Percentiles rank a stretch among this genome's conserved stretches.
Conservation (phyloP, 2,797 vertebrate species). For the Rhynchonycteris naso region DNA sequence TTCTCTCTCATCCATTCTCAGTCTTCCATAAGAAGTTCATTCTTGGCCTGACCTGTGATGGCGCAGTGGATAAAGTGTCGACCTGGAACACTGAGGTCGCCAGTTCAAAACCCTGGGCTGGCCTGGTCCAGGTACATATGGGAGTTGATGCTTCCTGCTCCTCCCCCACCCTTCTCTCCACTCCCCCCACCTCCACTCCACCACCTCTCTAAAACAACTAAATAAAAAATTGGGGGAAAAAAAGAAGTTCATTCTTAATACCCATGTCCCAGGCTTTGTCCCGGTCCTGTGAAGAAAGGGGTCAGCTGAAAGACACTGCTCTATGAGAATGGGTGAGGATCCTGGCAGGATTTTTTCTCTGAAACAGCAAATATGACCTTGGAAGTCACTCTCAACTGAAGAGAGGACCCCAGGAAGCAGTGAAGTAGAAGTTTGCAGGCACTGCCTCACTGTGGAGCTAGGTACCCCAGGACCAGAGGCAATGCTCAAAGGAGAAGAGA, state of each 20-base stretch:
- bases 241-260: neutral
- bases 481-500: neutral
- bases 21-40: neutral
- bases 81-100: no score
- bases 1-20: neutral
- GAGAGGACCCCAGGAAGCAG: neutral
- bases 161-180: no score
- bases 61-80: no score
- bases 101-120: no score
- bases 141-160: no score
- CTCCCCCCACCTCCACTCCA: no score
- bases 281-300: neutral
- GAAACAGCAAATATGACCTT: neutral
- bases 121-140: no score
- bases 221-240: no score
- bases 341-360: neutral
- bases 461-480: neutral
- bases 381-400: neutral
- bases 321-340: neutral
- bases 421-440: neutral
- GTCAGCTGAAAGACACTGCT: neutral
- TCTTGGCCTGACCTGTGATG: neutral
- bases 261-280: neutral
- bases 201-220: no score
- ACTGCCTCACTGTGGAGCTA: neutral